These are phyloP conservation scores for Deroptyus accipitrinus DNA, from an alignment of 2,113 vertebrate genomes.

Conservation along the genomic window DNA sequence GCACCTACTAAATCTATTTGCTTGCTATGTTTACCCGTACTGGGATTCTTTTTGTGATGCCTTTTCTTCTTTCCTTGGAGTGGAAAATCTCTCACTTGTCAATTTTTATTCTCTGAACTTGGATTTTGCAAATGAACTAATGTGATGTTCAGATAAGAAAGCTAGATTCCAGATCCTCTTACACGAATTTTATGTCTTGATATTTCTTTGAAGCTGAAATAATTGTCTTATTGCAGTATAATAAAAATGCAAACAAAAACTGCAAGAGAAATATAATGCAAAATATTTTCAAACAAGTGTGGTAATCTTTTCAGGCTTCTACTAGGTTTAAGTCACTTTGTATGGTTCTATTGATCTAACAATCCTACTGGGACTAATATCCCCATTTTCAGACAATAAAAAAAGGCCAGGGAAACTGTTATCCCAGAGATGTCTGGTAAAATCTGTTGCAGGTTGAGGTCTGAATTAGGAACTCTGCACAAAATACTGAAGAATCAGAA, in stretches of 20 bases:
- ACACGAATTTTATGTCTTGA: neutral
- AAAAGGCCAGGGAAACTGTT: neutral
- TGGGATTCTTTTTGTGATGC: neutral
- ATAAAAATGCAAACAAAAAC: neutral
- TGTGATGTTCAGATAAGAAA: neutral
- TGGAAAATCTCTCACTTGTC: rapidly evolving
- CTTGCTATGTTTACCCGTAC: neutral
- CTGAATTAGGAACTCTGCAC: neutral
- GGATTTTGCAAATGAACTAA: neutral
- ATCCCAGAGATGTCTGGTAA: neutral
- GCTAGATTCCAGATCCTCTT: neutral
- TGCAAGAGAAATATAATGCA: neutral
- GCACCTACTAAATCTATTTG: neutral
- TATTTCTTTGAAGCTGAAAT: neutral
- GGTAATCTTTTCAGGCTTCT: neutral
- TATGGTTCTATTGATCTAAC: neutral
- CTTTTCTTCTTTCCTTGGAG: neutral
- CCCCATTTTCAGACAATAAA: neutral
- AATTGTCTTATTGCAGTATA: neutral
- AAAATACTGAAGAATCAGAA: neutral
- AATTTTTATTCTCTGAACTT: neutral
- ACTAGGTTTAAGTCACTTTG: neutral
- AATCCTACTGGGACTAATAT: neutral
- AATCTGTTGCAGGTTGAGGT: neutral
- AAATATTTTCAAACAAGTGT: neutral